Conservation (phyloP, 2,888 invertebrate species). For the Phaedon cochleariae region DNA sequence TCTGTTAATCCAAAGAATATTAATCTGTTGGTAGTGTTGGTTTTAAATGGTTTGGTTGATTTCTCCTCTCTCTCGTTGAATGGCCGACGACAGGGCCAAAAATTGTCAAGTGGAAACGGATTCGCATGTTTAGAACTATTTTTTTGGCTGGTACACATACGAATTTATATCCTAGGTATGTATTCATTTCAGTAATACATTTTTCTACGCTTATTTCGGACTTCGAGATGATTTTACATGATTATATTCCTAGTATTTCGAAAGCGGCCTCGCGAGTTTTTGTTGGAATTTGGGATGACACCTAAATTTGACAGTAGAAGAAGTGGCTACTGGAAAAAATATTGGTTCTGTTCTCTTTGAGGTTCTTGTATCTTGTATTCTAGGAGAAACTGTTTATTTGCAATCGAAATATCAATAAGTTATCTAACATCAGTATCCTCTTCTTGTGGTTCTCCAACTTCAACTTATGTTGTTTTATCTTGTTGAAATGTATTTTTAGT, state of each 20-base stretch:
- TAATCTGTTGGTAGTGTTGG: no score
- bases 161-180: neutral
- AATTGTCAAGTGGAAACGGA: neutral
- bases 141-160: neutral
- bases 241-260: no score
- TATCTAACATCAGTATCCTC: neutral
- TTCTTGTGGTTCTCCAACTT: neutral
- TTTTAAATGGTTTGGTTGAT: no score
- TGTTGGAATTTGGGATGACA: neutral
- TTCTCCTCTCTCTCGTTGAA: neutral
- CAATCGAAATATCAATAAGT: no score
- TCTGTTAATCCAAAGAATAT: no score
- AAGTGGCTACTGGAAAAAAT: neutral
- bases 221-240: neutral
- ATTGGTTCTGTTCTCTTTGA: no score
- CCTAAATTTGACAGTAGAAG: neutral
- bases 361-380: no score
- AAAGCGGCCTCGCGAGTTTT: neutral
- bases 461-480: conserved; percentile 4
- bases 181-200: neutral
- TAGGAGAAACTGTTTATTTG: no score
- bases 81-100: neutral
- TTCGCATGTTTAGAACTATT: neutral
- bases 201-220: neutral
- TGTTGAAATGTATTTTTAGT: conserved; percentile 37